These are phyloP conservation scores for Hybognathus amarus DNA, from an alignment of 2,797 vertebrate species.

Conservation along the genomic window DNA sequence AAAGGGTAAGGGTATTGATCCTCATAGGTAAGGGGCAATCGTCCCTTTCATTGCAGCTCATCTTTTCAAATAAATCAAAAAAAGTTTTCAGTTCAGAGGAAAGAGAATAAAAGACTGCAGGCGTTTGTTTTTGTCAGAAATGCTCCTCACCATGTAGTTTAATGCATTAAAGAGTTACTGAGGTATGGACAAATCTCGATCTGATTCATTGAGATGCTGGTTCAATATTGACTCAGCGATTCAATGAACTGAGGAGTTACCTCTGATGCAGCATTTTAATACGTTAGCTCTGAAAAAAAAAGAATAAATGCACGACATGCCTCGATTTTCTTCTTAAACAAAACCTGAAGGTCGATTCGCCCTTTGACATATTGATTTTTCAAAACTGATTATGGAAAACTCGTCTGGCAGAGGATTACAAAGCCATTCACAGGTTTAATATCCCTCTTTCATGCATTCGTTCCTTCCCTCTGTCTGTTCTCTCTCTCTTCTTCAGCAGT, in stretches of 20 bases:
- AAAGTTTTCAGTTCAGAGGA: background rate
- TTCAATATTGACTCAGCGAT: slow-evolving; percentile 20
- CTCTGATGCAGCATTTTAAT: slow-evolving; percentile 32
- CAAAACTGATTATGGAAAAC: slow-evolving; percentile 38
- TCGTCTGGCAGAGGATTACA: slow-evolving; percentile 23
- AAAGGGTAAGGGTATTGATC: slow-evolving; percentile 3
- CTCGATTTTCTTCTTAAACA: background rate
- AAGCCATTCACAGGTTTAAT: slow-evolving; percentile 15
- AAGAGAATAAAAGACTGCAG: background rate
- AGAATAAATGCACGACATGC: background rate
- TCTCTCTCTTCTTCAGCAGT: slow-evolving; percentile 36
- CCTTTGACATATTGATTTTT: slow-evolving; percentile 48
- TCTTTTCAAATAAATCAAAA: background rate
- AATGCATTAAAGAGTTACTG: background rate
- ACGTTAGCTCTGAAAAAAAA: background rate
- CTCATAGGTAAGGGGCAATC: slow-evolving; percentile 1
- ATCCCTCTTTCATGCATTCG: slow-evolving; percentile 25
- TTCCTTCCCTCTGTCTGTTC: slow-evolving; percentile 13
- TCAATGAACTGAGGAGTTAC: slow-evolving; percentile 33
- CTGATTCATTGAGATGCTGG: slow-evolving; percentile 1
- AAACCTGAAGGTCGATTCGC: slow-evolving; percentile 6
- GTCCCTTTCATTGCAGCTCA: background rate
- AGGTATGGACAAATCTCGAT: background rate
- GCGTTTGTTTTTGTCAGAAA: background rate
- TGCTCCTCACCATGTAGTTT: background rate